Base-by-base conservation (phyloP, 2,888 invertebrate genomes). In the Temnothorax unifasciatus region DNA sequence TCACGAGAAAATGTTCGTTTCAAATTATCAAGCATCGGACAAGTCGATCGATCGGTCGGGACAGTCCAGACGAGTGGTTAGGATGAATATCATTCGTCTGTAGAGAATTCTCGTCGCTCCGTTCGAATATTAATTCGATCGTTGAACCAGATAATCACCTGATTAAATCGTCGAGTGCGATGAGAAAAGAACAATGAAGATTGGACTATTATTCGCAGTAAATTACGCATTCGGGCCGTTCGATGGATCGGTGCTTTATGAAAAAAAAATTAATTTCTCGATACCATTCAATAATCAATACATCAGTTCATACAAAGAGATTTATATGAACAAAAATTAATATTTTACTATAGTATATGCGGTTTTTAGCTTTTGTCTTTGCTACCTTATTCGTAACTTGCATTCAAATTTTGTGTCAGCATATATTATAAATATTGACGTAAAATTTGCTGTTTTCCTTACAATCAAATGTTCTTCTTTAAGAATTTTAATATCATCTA, bases 111-210 rank as follows among this genome's bases (percentile, higher is more conserved):
- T 57, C 38, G n/a, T 81, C 25, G 21, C 73, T 63, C 29, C 63
- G 71, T 81, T 87, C 84, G 83, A 87, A 90, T 85, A 90, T 87
- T 84, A 90, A 89, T 89, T 85, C 83, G 85, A 85, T 86, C 85
- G 83, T 34, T 73, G 84, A 82, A 83, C 85, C 71, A 86, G 84
- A 90, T 90, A 90, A 89, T 90, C 90, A 83, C 77, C 83, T 84
- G 85, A 90, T 89, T 87, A 89, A 85, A 86, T 84, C 74, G 76
- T 52, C 41, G 57, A 64, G 59, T 54, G 73, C 9, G 38, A 38
- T 69, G 50, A 47, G 64, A 68, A 79, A 86, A 29, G 82, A 52
- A 75, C 82, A 87, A 87, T 81, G 83, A 77, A 69, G 73, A 79
- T 47, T 50, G 63, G 13, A 63, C 88, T 83, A 89, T 89, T 89